Percentiles rank a stretch among this genome's conserved stretches.
phyloP scores from a whole-genome alignment of 2,113 vertebrate genomes.

The Lycaon pictus region DNA sequence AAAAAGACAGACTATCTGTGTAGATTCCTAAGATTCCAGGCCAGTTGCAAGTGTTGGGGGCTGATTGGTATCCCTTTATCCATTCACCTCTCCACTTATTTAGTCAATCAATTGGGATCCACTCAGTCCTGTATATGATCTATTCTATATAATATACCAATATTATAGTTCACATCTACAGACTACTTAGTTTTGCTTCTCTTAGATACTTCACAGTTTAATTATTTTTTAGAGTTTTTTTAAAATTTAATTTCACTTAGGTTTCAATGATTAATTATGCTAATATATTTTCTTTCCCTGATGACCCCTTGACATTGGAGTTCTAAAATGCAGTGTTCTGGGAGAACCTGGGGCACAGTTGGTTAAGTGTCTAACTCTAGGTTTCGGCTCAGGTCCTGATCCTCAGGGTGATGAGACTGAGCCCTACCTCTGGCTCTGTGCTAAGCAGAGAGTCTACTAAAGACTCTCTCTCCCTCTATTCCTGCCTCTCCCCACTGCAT shows the following conservation, averaged over 20 bases:
- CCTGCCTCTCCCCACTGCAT: rapidly evolving
- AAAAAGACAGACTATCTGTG: background rate
- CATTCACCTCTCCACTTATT: background rate
- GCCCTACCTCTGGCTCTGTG: background rate
- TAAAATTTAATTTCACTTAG: background rate
- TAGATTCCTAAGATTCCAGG: background rate
- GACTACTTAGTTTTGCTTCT: background rate
- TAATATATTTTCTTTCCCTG: background rate
- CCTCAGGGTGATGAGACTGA: background rate
- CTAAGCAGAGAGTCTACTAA: background rate
- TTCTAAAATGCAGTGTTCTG: background rate
- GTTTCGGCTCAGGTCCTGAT: background rate
- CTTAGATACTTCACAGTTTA: background rate
- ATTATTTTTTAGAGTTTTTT: background rate
- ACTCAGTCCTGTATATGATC: background rate
- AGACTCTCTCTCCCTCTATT: background rate
- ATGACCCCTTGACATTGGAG: background rate
- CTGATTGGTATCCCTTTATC: background rate
- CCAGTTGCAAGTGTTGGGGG: background rate
- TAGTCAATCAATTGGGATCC: background rate
- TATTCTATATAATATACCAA: background rate
- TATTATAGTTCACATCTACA: background rate
- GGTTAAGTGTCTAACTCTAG: background rate
- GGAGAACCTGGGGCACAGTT: background rate
- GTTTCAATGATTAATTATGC: background rate